phyloP scores from a whole-genome alignment of 2,888 invertebrate species.

The Leptinotarsa tumamoca region DNA sequence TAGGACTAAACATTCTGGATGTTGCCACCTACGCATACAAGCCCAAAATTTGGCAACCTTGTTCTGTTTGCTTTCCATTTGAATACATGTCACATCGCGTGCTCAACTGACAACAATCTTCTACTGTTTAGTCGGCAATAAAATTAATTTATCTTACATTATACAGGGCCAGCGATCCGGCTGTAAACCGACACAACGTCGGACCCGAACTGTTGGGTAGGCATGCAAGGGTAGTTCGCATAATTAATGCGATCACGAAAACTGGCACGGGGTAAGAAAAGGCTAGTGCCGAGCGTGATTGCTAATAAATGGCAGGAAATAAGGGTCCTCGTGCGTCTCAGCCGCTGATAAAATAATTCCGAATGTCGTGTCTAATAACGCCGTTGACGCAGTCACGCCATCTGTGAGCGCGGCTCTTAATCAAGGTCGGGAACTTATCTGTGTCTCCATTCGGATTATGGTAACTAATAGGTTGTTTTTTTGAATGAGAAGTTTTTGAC shows the following conservation, averaged over 20 bases:
- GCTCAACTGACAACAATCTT: conserved; percentile 66
- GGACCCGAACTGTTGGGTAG: conserved; percentile 55
- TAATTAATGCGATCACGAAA: conserved; percentile 66
- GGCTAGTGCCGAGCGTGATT: conserved; percentile 65
- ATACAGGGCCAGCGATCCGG: conserved; percentile 62
- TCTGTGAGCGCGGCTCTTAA: conserved; percentile 61
- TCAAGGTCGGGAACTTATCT: conserved; percentile 56
- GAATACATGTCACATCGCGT: conserved; percentile 65
- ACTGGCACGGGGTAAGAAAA: conserved; percentile 66
- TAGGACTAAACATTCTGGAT: background rate
- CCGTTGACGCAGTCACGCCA: conserved; percentile 63
- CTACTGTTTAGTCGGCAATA: conserved; percentile 67
- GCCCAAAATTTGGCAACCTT: conserved; percentile 1
- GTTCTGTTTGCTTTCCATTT: conserved; percentile 32
- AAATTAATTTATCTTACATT: conserved; percentile 68
- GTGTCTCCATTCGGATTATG: conserved; percentile 11
- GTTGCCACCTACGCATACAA: background rate
- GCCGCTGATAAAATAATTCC: conserved; percentile 68
- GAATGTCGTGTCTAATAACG: conserved; percentile 68
- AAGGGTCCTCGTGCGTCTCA: conserved; percentile 67
- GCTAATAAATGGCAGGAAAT: conserved; percentile 68
- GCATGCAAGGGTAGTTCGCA: conserved; percentile 65
- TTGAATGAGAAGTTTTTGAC: too few relatives aligned
- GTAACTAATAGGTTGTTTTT: background rate
- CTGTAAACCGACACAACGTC: conserved; percentile 62